Evolutionary conservation across 1,140 invertebrate genomes (phyloP), one percentile per base, ranked within the genome.

Genomic region (Drosophila murphyi): DNA sequence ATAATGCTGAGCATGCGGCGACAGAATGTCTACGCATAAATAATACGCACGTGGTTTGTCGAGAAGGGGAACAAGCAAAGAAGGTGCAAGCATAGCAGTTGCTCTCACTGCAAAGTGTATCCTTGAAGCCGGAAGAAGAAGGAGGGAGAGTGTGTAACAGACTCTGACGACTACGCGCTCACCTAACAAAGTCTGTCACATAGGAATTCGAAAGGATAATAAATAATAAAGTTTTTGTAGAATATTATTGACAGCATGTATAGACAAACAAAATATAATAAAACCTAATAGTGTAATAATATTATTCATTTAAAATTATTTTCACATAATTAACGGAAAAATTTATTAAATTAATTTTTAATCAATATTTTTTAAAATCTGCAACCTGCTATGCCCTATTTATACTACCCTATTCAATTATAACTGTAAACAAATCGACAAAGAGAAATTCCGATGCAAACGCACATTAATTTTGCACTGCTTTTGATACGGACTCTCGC

Each of bases 1-100:
- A 5, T 35, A 47, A 35, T 10, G 47, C 45, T 60, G 56, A 54
- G 31, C 60, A 67, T 74, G 78, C 67, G 85, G 85, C 85, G 85
- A 80, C 85, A 75, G 55, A 75, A 89, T 78, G 83, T 88, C 83
- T 88, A 88, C 83, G 83, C 83, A 88, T 89, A 88, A 88, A 88
- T 88, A 88, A 88, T 77, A 89, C 80, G 80, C 85, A 87, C 82
- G 72, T 62, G 80, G 80, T 39, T 59, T 39, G 31, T 41, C 10
- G 37, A 4, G n/a, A 57, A 5, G 29, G 37, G 45, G 20, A 48
- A 12, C 12, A 39, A 50, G 56, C 34, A 29, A 32, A 10, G 48
- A 41, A 54, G 39, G 35, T 41, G 45, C 7, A 56, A 4, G 37
- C 28, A 10, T 47, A 32, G 63, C 54, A 64, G 50, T 72, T 82